A percentile compares a stretch with the other conserved stretches of the same genome.
These are phyloP conservation scores for Trichopria drosophilae DNA, from an alignment of 2,888 invertebrate species.

Conservation along the genomic window DNA sequence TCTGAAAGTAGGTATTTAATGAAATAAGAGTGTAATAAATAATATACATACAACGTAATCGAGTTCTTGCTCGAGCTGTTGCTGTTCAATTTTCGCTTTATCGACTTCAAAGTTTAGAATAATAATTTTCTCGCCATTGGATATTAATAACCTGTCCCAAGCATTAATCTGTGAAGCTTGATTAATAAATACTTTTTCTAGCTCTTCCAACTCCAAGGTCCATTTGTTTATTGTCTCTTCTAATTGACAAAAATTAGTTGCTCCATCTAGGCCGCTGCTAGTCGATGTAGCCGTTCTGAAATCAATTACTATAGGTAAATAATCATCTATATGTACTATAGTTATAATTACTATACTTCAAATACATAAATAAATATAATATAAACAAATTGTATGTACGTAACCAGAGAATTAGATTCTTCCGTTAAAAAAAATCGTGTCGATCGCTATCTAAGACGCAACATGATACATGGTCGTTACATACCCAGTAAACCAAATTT, in stretches of 20 bases:
- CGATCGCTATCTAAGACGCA: too few relatives aligned
- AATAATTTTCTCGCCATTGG: constrained; percentile 91
- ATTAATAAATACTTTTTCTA: constrained; percentile 88
- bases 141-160: constrained; percentile 88
- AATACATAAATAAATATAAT: too few relatives aligned
- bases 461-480: too few relatives aligned
- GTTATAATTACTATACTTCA: too few relatives aligned
- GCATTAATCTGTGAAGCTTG: constrained; percentile 95
- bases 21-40: constrained; percentile 16
- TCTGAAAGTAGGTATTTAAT: too few relatives aligned
- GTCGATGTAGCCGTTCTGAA: constrained; percentile 52
- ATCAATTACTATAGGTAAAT: too few relatives aligned
- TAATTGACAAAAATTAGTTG: constrained; percentile 79
- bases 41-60: constrained; percentile 73
- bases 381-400: too few relatives aligned
- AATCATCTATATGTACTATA: too few relatives aligned
- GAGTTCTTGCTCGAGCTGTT: constrained; percentile 86
- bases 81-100: constrained; percentile 84
- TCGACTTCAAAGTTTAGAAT: constrained; percentile 85
- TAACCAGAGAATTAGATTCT: too few relatives aligned
- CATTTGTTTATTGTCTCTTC: constrained; percentile 94
- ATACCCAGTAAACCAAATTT: too few relatives aligned
- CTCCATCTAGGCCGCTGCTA: constrained; percentile 53
- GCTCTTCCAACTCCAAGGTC: constrained; percentile 89
- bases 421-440: too few relatives aligned